A percentile compares a stretch with the other conserved stretches of the same genome.
phyloP scores from a whole-genome alignment of 2,797 vertebrate genomes.

The Anguilla obscura region DNA sequence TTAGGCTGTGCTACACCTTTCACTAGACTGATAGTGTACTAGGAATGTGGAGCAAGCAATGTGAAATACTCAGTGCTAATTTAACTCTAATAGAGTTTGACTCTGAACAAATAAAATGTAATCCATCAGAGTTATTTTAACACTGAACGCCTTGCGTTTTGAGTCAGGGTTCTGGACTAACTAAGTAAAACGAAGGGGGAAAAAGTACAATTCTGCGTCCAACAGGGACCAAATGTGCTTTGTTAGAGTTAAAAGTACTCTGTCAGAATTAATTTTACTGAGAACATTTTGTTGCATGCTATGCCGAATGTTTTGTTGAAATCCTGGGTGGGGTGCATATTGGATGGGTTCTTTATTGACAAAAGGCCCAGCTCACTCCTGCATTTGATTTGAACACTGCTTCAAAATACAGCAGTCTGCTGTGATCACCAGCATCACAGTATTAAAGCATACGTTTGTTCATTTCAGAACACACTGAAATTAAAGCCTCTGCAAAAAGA shows the following conservation, averaged over 20 bases:
- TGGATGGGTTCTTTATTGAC: not conserved
- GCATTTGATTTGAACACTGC: not conserved
- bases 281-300: not conserved
- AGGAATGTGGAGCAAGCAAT: not conserved
- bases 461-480: not conserved
- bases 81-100: not conserved
- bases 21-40: not conserved
- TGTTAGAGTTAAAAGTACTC: not conserved
- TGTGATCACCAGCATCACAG: not conserved
- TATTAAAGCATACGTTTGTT: not conserved
- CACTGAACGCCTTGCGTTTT: not conserved
- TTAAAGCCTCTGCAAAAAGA: not conserved
- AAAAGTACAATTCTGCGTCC: not conserved
- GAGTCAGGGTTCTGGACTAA: not conserved
- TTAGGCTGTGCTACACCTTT: not conserved
- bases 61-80: not conserved
- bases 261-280: not conserved
- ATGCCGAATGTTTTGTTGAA: not conserved
- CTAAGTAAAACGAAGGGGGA: not conserved
- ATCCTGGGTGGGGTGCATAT: not conserved
- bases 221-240: not conserved
- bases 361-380: not conserved
- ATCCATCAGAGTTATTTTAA: not conserved
- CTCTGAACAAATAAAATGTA: not conserved
- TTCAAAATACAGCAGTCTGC: not conserved